phyloP scores from a whole-genome alignment of 1,140 invertebrate species.

The Drosophila pruinosa region DNA sequence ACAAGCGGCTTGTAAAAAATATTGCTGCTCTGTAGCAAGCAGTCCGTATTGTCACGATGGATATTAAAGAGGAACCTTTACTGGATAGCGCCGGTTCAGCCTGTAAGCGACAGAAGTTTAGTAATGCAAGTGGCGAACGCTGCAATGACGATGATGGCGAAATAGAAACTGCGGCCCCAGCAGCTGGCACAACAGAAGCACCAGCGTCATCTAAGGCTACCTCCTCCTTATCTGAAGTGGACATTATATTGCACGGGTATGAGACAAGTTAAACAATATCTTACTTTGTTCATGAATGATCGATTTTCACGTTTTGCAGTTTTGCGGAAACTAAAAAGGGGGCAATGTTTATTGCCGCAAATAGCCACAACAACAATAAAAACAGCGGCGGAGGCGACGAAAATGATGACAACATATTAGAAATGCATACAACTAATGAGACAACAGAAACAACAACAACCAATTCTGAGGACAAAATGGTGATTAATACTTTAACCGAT shows the following conservation, averaged over 20 bases:
- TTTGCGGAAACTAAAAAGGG: background rate
- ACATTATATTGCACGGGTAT: slow-evolving; percentile 2
- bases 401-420: slow-evolving; percentile 5
- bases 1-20: background rate
- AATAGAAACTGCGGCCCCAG: background rate
- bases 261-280: background rate
- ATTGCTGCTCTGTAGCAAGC: background rate
- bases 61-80: slow-evolving; percentile 18
- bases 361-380: slow-evolving; percentile 17
- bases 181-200: background rate
- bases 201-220: background rate
- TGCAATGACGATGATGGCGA: background rate
- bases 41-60: slow-evolving; percentile 32
- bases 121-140: slow-evolving; percentile 15
- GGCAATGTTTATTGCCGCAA: slow-evolving; percentile 5
- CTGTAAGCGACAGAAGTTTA: slow-evolving; percentile 51
- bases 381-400: background rate
- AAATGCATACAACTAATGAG: background rate
- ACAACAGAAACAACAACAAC: background rate
- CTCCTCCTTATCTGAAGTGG: background rate
- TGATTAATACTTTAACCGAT: too few species aligned
- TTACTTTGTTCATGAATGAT: background rate
- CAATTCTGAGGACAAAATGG: too few species aligned
- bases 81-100: slow-evolving; percentile 16
- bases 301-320: slow-evolving; percentile 19